These are phyloP conservation scores for Chorisops tibialis DNA, from an alignment of 2,888 invertebrate species.

Conservation along the genomic window DNA sequence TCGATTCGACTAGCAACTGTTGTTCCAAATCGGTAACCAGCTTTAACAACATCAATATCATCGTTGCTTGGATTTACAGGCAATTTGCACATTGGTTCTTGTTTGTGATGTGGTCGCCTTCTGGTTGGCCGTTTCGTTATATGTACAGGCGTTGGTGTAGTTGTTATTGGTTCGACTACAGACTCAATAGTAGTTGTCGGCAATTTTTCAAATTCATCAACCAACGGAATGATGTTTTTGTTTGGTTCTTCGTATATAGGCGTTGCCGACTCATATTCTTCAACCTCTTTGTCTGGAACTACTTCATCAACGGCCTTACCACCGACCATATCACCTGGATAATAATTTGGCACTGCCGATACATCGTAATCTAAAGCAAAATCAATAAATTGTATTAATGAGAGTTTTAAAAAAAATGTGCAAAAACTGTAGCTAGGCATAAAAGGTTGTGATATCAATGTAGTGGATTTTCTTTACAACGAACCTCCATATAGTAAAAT, in stretches of 20 bases:
- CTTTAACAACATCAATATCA: slow-evolving; percentile 47
- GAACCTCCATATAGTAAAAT: too few species aligned
- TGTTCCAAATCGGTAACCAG: slow-evolving; percentile 52
- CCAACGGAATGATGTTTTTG: not conserved
- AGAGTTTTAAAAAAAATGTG: not conserved
- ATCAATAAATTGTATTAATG: slow-evolving; percentile 6
- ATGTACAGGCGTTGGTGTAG: slow-evolving; percentile 39
- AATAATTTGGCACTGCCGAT: slow-evolving; percentile 40
- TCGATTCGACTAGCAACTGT: slow-evolving; percentile 70
- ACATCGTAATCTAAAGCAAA: slow-evolving; percentile 44
- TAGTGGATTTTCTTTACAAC: too few species aligned
- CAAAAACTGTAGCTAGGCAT: slow-evolving; percentile 19
- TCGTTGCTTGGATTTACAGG: slow-evolving; percentile 48
- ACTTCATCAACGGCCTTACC: not conserved
- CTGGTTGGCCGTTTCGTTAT: slow-evolving; percentile 37
- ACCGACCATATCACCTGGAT: slow-evolving; percentile 41
- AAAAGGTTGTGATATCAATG: too few species aligned
- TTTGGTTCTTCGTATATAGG: not conserved
- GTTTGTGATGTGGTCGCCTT: slow-evolving; percentile 38
- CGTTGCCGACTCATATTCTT: not conserved
- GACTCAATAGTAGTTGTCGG: slow-evolving; percentile 10
- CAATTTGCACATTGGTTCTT: slow-evolving; percentile 43
- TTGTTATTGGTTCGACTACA: slow-evolving; percentile 38
- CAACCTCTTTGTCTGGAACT: not conserved
- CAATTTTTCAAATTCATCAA: not conserved